Evolutionary conservation across 2,888 invertebrate genomes (phyloP).

Genomic region (Lathronympha strigana): DNA sequence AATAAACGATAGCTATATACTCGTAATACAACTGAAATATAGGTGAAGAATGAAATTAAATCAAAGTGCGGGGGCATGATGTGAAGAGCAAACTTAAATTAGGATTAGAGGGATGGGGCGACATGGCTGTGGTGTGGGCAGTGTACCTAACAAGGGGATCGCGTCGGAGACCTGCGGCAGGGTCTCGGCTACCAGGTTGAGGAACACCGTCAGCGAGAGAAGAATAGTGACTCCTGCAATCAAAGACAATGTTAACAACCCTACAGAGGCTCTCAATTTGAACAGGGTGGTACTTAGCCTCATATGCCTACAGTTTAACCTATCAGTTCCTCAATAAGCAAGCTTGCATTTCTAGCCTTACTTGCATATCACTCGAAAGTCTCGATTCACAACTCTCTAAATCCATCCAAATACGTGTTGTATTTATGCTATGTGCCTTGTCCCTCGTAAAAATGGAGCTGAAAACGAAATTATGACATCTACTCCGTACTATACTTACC

Average conservation of each 20-base stretch:
- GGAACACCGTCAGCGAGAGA: slow-evolving; percentile 99
- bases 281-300: neutral
- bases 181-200: slow-evolving; percentile 99
- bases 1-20: slow-evolving; percentile 46
- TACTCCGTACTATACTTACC: slow-evolving; percentile 59
- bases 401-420: slow-evolving; percentile 33
- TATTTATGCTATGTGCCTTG: slow-evolving; percentile 21
- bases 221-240: slow-evolving; percentile 99
- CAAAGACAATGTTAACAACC: slow-evolving; percentile 86
- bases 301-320: neutral
- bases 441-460: slow-evolving; percentile 47
- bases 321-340: neutral
- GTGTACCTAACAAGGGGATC: slow-evolving; percentile 99
- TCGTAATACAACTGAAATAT: slow-evolving; percentile 50
- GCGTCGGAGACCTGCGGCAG: slow-evolving; percentile 99
- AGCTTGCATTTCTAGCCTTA: neutral
- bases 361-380: neutral
- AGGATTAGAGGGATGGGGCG: slow-evolving; percentile 61
- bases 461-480: slow-evolving; percentile 50
- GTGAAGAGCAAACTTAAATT: slow-evolving; percentile 62
- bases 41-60: slow-evolving; percentile 56
- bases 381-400: slow-evolving; percentile 59
- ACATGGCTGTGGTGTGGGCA: slow-evolving; percentile 72
- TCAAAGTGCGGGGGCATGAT: slow-evolving; percentile 56
- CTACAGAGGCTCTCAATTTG: slow-evolving; percentile 48